Evolutionary conservation across 2,797 vertebrate species (phyloP).

Genomic region (Stomatorhinus walkeri): DNA sequence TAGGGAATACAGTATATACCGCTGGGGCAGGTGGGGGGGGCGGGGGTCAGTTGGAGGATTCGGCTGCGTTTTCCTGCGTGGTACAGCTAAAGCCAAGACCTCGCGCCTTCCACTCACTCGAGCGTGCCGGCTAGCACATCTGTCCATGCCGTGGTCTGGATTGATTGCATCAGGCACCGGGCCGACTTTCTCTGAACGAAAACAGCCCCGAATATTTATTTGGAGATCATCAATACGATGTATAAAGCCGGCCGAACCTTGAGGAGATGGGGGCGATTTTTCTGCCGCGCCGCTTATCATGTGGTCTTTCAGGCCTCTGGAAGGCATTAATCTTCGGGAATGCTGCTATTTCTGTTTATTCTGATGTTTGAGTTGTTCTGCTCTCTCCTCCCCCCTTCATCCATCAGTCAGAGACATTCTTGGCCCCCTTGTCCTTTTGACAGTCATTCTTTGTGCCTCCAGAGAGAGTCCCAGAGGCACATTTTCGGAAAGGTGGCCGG

Average conservation of each 20-base stretch:
- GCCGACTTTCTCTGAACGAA: conserved; percentile 24
- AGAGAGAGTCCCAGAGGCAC: neutral
- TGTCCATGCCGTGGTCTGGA: conserved; percentile 35
- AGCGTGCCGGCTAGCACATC: conserved; percentile 44
- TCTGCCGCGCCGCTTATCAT: conserved; percentile 1
- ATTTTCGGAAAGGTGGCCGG: neutral
- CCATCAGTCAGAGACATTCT: conserved; percentile 3
- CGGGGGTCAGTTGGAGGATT: neutral
- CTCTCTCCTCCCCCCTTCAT: neutral
- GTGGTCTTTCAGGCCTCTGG: conserved; percentile 21
- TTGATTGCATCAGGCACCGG: conserved; percentile 30
- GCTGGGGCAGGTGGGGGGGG: neutral
- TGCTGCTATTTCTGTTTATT: conserved; percentile 26
- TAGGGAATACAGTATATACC: neutral
- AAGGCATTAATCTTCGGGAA: conserved; percentile 24
- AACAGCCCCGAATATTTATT: conserved; percentile 50
- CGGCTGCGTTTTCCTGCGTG: neutral
- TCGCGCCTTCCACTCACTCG: conserved; percentile 32
- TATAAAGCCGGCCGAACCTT: conserved; percentile 35
- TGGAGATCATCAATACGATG: conserved; percentile 43
- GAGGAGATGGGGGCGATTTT: neutral
- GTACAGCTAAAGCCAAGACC: conserved; percentile 1
- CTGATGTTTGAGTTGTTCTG: neutral
- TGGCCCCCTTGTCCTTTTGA: neutral
- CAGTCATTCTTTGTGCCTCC: neutral